A percentile compares a stretch with the other conserved stretches of the same genome.
phyloP scores from a whole-genome alignment of 2,113 vertebrate species.

The Poeciliopsis prolifica region DNA sequence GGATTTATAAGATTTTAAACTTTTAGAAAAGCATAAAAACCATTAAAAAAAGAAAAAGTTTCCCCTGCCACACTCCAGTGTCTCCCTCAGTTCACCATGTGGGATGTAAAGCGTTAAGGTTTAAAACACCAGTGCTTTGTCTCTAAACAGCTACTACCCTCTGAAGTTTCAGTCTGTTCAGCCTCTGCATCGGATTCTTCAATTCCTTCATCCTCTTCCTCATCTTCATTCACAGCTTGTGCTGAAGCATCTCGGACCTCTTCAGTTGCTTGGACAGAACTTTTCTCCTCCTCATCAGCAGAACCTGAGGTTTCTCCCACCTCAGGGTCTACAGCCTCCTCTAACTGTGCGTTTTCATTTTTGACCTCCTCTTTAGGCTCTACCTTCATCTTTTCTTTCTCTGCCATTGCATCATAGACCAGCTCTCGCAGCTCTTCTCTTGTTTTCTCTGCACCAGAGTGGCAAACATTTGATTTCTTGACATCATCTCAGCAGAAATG shows the following conservation, averaged over 20 bases:
- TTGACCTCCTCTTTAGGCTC: background rate
- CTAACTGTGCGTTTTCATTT: background rate
- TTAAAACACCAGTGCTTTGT: slow-evolving; percentile 20
- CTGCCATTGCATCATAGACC: slow-evolving; percentile 95
- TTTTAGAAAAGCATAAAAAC: background rate
- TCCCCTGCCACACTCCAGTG: background rate
- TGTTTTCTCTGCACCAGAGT: slow-evolving; percentile 86
- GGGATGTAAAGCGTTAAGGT: slow-evolving; percentile 10
- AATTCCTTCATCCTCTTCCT: slow-evolving; percentile 12
- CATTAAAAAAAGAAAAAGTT: background rate
- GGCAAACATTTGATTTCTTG: background rate
- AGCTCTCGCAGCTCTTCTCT: slow-evolving; percentile 95
- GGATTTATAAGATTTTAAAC: no score
- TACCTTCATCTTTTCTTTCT: slow-evolving; percentile 72
- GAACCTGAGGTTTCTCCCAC: background rate
- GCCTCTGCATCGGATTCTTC: slow-evolving; percentile 13
- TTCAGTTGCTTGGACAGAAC: background rate
- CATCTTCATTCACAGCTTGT: background rate
- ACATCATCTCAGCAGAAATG: background rate
- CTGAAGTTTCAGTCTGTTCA: slow-evolving; percentile 30
- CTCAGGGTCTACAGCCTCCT: background rate
- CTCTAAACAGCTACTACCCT: slow-evolving; percentile 54
- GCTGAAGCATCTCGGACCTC: background rate
- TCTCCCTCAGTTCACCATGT: background rate
- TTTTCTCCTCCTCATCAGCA: background rate